Base-by-base conservation (phyloP, 2,888 invertebrate species). In the Caenorhabditis afra region DNA sequence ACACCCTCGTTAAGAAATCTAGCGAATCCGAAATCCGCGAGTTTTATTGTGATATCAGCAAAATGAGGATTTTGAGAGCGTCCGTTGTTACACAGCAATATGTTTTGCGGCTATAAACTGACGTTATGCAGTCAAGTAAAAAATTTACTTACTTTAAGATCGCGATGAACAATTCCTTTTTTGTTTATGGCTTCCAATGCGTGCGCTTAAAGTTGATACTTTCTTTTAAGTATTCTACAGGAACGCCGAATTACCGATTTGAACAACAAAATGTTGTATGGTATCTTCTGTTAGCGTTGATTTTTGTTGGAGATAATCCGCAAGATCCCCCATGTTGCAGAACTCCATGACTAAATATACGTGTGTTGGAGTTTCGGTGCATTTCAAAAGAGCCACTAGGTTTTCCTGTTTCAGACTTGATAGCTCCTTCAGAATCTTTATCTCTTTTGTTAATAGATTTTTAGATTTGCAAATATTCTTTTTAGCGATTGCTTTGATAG, bases 261-360 rank as follows among this genome's bases (percentile, higher is more conserved):
- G 99, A 90, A 94, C 93, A 84, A 98, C 93, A 92, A 99, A 99
- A 88, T 96, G 92, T 81, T 96, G 93, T 89, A 99, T 97, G 5
- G 98, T 99, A 91, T 96, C 96, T 92, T 99, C 99, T 91, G 96
- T 97, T 50, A 99, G 93, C 55, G 96, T 96, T 75, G 96, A 95
- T 92, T 97, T 97, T 57, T 94, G 94, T 91, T 94, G 94, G 85
- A 99, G 93, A 92, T 98, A 99, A 92, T 99, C 99, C 20, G 97
- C 97, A 91, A 99, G 93, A 92, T 99, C 99, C 22, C 99, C 98
- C 58, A 97, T 97, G 93, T 99, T 99, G 93, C 99, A 99, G 92
- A 74, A 88, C 94, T 99, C 98, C 97, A 99, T 99, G 88, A 99
- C 96, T 89, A 99, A 94, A 92, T 94, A 97, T 85, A 99, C 97